Base-by-base conservation (phyloP, 2,888 invertebrate genomes). In the Pilophorus perplexus region DNA sequence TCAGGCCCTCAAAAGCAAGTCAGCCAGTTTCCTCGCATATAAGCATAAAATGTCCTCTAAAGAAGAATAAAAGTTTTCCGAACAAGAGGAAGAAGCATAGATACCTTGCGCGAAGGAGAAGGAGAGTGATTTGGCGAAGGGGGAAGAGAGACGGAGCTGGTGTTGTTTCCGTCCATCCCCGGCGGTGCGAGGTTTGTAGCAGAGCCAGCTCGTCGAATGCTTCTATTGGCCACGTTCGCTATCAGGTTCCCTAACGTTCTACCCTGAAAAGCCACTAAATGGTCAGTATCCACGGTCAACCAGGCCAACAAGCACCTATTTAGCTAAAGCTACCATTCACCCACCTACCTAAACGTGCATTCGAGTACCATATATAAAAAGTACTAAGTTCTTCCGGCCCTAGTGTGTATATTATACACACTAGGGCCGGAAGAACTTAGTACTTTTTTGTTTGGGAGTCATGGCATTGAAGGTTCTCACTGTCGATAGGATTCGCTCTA, bases 91-190 rank as follows among this genome's bases (percentile, higher is more conserved):
- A 27, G 33, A 28, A 55, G 22, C 27, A 38, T 23, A 42, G 14
- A 16, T 67, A 81, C 81, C 79, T 81, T 81, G 74, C 82, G 78
- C 75, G 76, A 77, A 44, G 74, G 72, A 16, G 74, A 74, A 27
- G 88, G 87, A 3, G 87, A 85, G 74, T 87, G 85, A 72, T 87
- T 87, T 5, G 88, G 88, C 68, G 87, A 87, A n/a, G 87, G 88
- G 50, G 88, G 88, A 72, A 88, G 77, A 71, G 87, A 88, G 69
- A 69, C 66, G n/a, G 72, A 46, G 70, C 65, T 33, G 38, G 71
- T 74, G 75, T 46, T 75, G 69, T 73, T 73, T 72, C 75, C 74
- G 70, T 77, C 75, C 77, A 73, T 78, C 78, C 75, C 81, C 64
- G 87, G 87, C 74, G 85, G 85, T 52, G 84, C 82, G 71, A 88